A percentile compares a stretch with the other conserved stretches of the same genome.
Conservation (phyloP, 2,888 invertebrate genomes). For the Cyaniris semiargus region DNA sequence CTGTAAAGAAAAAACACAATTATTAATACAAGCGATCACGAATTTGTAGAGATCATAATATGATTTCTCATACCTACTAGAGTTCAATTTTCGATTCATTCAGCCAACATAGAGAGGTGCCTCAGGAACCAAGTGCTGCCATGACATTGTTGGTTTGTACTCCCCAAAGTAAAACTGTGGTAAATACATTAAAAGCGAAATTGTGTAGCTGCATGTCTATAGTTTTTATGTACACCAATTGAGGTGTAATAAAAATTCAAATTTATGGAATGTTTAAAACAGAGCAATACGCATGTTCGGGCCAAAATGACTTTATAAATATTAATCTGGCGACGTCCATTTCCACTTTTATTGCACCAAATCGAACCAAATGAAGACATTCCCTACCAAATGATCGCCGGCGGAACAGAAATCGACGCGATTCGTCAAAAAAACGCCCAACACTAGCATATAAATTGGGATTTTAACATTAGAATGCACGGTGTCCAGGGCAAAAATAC, state of each 20-base stretch:
- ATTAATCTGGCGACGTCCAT: slow-evolving; percentile 22
- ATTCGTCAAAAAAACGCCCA: slow-evolving; percentile 35
- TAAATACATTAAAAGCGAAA: background rate
- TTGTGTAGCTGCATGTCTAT: background rate
- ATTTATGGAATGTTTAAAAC: slow-evolving; percentile 20
- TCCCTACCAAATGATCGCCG: slow-evolving; percentile 50
- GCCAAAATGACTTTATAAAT: slow-evolving; percentile 27
- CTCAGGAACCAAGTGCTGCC: background rate
- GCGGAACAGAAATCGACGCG: slow-evolving; percentile 30
- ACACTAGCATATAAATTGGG: slow-evolving; percentile 37
- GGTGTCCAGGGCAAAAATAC: slow-evolving; percentile 26
- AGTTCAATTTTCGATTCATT: too few relatives aligned
- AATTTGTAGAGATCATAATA: background rate
- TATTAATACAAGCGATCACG: background rate
- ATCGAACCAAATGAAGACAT: slow-evolving; percentile 33
- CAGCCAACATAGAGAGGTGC: too few relatives aligned
- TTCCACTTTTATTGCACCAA: slow-evolving; percentile 15
- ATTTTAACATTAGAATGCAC: slow-evolving; percentile 38
- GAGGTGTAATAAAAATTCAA: slow-evolving; percentile 10
- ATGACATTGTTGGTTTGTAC: background rate
- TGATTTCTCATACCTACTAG: too few relatives aligned
- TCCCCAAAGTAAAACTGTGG: too few relatives aligned
- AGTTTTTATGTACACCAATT: slow-evolving; percentile 14
- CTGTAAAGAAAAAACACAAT: background rate
- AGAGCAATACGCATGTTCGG: background rate